Evolutionary conservation across 2,888 invertebrate species (phyloP), one percentile per base, ranked within the genome.

Genomic region (Laspeyria flexula): DNA sequence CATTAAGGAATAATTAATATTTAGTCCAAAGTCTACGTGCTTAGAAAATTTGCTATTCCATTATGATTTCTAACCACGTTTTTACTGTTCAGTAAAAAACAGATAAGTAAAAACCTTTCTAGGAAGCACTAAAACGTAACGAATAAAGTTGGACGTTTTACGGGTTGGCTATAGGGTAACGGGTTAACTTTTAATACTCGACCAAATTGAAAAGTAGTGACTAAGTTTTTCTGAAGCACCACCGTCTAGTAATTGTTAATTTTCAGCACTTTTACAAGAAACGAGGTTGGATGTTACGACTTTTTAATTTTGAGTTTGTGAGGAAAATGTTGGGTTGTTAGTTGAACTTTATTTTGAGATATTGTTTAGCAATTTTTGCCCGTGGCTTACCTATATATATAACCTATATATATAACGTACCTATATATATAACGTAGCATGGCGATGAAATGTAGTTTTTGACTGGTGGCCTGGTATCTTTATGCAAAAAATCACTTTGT

Each of bases 121-220:
- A 33, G 29, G 4, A 35, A 46, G 18, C 38, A 30, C 23, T 63
- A 60, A 49, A 58, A 66, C 63, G 60, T 69, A 69, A 55, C 55
- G 62, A 34, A 59, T 61, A 75, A 73, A 74, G 59, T 55, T 55
- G 29, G 49, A 46, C 64, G 70, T 72, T 73, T 71, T 69, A 59
- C 60, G 67, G 52, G 51, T 55, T 54, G 60, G 62, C 45, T 52
- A 35, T 43, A 49, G 55, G 61, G 57, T 65, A 64, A 59, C 55
- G 55, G 62, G 61, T 60, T 66, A 71, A 73, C 66, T 74, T 73
- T 72, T 68, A 71, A 55, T 73, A 67, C 58, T 54, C 60, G 61
- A 60, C 66, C 73, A 75, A 77, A 77, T 77, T 71, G 77, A 76
- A 77, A 76, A 67, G 66, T 68, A 59, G 64, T 65, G 66, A 60